Evolutionary conservation across 2,888 invertebrate species (phyloP), one percentile per base, ranked within the genome.

Genomic region (Acronicta aceris): DNA sequence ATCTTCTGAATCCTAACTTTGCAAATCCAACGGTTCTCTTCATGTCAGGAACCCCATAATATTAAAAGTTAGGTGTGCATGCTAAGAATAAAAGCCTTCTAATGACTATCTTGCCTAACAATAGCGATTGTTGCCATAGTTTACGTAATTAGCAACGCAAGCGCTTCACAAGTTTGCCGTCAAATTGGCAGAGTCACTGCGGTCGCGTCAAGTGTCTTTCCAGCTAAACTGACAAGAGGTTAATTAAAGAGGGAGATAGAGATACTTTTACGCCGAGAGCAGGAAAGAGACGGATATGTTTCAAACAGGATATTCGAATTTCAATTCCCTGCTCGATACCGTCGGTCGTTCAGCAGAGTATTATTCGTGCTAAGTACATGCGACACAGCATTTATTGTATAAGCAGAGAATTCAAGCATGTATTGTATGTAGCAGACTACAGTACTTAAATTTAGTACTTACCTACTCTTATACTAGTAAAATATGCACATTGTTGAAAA

Each of bases 181-280:
- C 88, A 88, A 90, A 90, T 90, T 90, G 91, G 85, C 86, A 79
- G 85, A 86, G 89, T 87, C 88, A 83, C 82, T 81, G 84, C 68
- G 82, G 84, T 81, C 78, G 78, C 84, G 83, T 90, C 89, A 88
- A 90, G 89, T 88, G 89, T 87, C 90, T 86, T 84, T 82, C 86
- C 82, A 84, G 83, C 83, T 79, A 83, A 86, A 84, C 84, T 84
- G 88, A 86, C 89, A 83, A 81, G 80, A 67, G 83, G 84, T 85
- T 84, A 85, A 87, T 86, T 85, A 85, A 86, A 86, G 85, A 84
- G 80, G 30, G 77, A 64, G 81, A 83, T 33, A 53, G 67, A 53
- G 27, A 67, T 66, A 80, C 27, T 10, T 4, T 12, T 21, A 27
- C 4, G 25, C 12, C 5, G 0, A 5, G 12, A 8, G 78, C 25